Conservation (phyloP, 2,888 invertebrate species). For the Ennomos quercinarius region DNA sequence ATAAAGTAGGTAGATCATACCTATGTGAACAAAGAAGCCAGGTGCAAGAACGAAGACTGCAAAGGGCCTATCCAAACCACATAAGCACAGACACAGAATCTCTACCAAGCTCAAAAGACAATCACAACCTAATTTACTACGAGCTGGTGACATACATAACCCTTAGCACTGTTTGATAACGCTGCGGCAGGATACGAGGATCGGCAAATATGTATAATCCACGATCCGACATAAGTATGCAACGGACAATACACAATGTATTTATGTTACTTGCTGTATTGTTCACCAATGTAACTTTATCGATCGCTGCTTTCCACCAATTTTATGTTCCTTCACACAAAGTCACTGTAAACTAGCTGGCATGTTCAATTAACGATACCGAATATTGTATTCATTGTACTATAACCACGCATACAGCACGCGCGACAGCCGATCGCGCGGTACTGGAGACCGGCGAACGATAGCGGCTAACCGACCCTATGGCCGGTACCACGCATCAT, state of each 20-base stretch:
- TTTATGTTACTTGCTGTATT: slow-evolving; percentile 41
- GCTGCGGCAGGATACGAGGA: slow-evolving; percentile 51
- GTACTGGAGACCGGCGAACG: slow-evolving; percentile 81
- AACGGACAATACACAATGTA: slow-evolving; percentile 31
- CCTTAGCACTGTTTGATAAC: slow-evolving; percentile 54
- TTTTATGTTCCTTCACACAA: slow-evolving; percentile 66
- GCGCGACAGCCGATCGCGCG: slow-evolving; percentile 75
- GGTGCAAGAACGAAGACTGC: too few relatives aligned
- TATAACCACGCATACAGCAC: slow-evolving; percentile 65
- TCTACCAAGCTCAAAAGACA: slow-evolving; percentile 15
- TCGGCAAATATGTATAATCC: slow-evolving; percentile 41
- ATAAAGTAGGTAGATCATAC: background rate
- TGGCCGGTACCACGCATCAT: slow-evolving; percentile 67
- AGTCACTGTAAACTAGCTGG: slow-evolving; percentile 73
- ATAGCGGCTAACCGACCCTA: slow-evolving; percentile 80
- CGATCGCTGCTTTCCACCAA: slow-evolving; percentile 58
- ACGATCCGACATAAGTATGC: slow-evolving; percentile 51
- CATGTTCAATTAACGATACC: slow-evolving; percentile 64
- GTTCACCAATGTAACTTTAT: slow-evolving; percentile 65
- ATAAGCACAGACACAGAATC: background rate
- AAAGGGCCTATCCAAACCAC: too few relatives aligned
- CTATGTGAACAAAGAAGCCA: slow-evolving; percentile 2
- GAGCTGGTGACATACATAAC: slow-evolving; percentile 39
- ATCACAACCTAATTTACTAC: slow-evolving; percentile 39
- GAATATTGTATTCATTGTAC: slow-evolving; percentile 39